These are phyloP conservation scores for Mythimna impura DNA, from an alignment of 2,888 invertebrate genomes.

Conservation along the genomic window DNA sequence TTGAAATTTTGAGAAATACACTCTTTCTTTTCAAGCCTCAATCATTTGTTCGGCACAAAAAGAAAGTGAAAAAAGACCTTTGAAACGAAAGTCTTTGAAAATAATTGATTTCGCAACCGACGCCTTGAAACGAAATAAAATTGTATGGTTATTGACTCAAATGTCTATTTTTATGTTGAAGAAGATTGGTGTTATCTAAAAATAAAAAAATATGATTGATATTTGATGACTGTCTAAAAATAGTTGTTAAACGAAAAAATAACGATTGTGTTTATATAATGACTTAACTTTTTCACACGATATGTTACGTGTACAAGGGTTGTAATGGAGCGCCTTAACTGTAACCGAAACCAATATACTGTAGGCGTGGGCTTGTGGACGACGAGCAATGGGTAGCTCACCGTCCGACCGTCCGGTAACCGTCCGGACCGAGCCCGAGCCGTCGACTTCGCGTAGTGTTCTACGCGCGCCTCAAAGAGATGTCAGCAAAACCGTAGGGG, in stretches of 20 bases:
- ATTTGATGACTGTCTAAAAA: background rate
- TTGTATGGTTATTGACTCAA: background rate
- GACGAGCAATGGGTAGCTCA: too few relatives aligned
- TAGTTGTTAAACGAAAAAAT: background rate
- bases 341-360: too few relatives aligned
- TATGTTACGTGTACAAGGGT: too few relatives aligned
- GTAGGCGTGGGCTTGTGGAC: too few relatives aligned
- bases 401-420: too few relatives aligned
- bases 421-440: too few relatives aligned
- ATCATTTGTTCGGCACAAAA: conserved; percentile 6
- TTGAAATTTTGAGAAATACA: background rate
- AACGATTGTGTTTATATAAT: background rate
- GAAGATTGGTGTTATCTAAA: too few relatives aligned
- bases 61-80: conserved; percentile 19
- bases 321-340: too few relatives aligned
- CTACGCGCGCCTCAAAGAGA: too few relatives aligned
- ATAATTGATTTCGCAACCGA: conserved; percentile 30
- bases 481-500: too few relatives aligned
- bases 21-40: background rate
- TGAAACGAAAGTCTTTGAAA: conserved; percentile 25
- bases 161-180: background rate
- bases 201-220: background rate
- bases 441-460: too few relatives aligned
- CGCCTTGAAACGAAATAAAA: background rate
- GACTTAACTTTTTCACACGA: background rate